Conservation (phyloP, 2,113 vertebrate species). For the Cheirogaleus medius region DNA sequence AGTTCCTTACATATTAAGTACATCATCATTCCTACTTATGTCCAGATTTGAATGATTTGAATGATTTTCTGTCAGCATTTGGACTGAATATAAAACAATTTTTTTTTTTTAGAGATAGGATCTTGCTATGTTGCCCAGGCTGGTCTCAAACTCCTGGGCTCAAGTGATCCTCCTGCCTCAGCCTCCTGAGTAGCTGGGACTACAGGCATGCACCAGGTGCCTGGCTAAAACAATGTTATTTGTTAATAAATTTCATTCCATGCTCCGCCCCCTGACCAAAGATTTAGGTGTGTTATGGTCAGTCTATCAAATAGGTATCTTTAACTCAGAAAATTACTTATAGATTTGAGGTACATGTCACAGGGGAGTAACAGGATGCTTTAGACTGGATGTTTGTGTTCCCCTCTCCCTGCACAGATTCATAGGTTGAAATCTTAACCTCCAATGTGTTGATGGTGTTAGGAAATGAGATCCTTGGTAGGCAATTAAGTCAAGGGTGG, state of each 20-base stretch:
- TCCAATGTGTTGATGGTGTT: neutral
- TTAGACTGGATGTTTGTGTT: neutral
- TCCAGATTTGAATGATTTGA: neutral
- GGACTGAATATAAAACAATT: neutral
- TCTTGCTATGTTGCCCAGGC: no score
- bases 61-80: slow-evolving; percentile 20
- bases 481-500: neutral
- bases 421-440: neutral
- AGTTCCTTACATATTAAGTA: neutral
- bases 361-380: neutral
- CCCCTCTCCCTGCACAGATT: no score
- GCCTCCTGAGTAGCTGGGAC: no score
- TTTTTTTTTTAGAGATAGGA: neutral
- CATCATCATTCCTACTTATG: neutral
- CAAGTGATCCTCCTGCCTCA: no score
- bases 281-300: neutral
- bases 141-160: no score
- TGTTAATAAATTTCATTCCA: slow-evolving; percentile 7
- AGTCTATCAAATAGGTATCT: neutral
- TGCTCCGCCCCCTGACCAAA: neutral
- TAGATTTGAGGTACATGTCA: neutral
- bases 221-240: neutral
- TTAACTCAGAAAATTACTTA: slow-evolving; percentile 5
- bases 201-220: no score
- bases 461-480: neutral